phyloP scores from a whole-genome alignment of 2,888 invertebrate species.

The Oscheius onirici region DNA sequence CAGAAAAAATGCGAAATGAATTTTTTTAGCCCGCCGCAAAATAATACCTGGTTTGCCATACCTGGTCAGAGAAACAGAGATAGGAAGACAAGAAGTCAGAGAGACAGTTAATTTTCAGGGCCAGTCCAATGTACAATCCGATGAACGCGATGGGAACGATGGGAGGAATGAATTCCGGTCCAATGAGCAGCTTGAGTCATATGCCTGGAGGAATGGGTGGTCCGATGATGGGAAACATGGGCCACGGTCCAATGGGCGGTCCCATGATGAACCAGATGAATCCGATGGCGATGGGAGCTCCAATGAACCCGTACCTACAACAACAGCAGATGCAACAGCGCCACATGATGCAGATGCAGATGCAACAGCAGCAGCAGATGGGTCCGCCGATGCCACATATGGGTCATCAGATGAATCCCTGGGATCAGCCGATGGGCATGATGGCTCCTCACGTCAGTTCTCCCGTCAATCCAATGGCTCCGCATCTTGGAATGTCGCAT shows the following conservation, averaged over 20 bases:
- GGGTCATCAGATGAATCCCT: no score
- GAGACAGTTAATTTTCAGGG: background rate
- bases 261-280: conserved; percentile 19
- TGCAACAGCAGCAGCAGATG: conserved; percentile 9
- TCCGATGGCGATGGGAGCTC: background rate
- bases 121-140: conserved; percentile 13
- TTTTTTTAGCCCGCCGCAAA: no score
- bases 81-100: no score
- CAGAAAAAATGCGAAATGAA: no score
- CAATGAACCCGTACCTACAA: background rate
- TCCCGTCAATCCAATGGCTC: background rate
- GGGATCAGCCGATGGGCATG: background rate
- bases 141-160: conserved; percentile 1
- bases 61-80: no score
- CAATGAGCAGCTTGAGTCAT: no score
- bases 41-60: no score
- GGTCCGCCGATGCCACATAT: background rate
- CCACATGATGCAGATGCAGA: background rate
- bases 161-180: conserved; percentile 6
- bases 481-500: background rate
- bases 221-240: background rate
- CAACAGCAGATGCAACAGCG: conserved; percentile 4
- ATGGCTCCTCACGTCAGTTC: conserved; percentile 4
- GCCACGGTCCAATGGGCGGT: conserved; percentile 1
- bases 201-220: no score